A percentile compares a stretch with the other conserved stretches of the same genome.
Conservation (phyloP, 2,113 vertebrate genomes). For the Symphodus melops region DNA sequence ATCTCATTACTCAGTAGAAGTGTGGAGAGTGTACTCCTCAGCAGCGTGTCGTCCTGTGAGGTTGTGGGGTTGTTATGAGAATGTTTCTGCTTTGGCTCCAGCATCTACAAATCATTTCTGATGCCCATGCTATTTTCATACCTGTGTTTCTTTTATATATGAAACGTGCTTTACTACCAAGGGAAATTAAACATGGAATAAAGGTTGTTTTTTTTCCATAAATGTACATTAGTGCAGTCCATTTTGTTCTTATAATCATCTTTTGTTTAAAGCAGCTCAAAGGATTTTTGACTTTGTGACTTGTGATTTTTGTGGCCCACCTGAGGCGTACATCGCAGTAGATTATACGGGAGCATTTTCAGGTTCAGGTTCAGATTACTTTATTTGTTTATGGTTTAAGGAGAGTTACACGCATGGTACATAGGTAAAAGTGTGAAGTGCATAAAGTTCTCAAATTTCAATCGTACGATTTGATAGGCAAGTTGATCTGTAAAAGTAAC, state of each 20-base stretch:
- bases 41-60: constrained; percentile 61
- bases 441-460: too few species aligned
- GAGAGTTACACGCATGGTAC: too few species aligned
- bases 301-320: too few species aligned
- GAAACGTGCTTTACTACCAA: constrained; percentile 67
- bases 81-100: constrained; percentile 46
- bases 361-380: too few species aligned
- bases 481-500: too few species aligned
- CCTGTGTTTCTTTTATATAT: constrained; percentile 68
- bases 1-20: constrained; percentile 60
- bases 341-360: too few species aligned
- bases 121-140: constrained; percentile 70
- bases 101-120: constrained; percentile 51
- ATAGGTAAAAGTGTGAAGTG: too few species aligned
- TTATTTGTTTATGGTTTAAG: too few species aligned
- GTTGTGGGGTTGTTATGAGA: constrained; percentile 56
- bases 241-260: not conserved
- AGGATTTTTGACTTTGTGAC: too few species aligned
- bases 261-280: too few species aligned
- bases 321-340: too few species aligned
- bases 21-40: constrained; percentile 61
- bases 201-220: constrained; percentile 68
- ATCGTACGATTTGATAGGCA: too few species aligned
- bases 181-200: constrained; percentile 65
- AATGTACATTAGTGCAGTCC: constrained; percentile 43